Evolutionary conservation across 1,140 invertebrate genomes (phyloP), one percentile per base, ranked within the genome.

Genomic region (Panonychus citri): DNA sequence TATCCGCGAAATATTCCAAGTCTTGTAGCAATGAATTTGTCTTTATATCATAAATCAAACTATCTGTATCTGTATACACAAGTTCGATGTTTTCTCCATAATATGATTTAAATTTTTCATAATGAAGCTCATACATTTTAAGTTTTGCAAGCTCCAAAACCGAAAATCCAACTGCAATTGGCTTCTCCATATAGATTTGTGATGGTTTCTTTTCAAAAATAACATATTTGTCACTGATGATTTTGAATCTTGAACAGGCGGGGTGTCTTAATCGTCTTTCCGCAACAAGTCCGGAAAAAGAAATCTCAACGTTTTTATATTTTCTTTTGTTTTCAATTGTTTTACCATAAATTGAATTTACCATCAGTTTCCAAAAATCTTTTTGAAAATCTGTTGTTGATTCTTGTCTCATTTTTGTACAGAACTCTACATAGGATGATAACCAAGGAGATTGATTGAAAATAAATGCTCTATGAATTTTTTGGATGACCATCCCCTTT

Each of bases 291-390:
- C 12, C 30, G 4, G 4, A 12, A 5, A 34, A 34, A 34, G 30
- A 4, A 4, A 34, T 34, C 12, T 34, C 30, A 5, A 34, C 30
- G 12, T 34, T 34, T 34, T 12, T 34, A 34, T 34, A 12, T 56
- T 73, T 72, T 57, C 66, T 63, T n/a, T 71, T 62, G 65, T 73
- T 73, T 65, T 74, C 71, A 64, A 72, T 72, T 2, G 68, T 69
- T 66, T 72, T 73, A 1, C 70, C 72, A 63, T 69, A 74, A 15
- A 71, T 62, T 3, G 66, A 61, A 63, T 74, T 74, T 59, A 71
- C 71, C 59, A 73, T 66, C 54, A 74, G 57, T 57, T 67, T 67
- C 52, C 59, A 65, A 21, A 67, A 66, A 59, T 66, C 59, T 62
- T 64, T 64, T 57, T 67, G 60, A 61, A 66, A 66, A 48, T 61